Base-by-base conservation (phyloP, 2,888 invertebrate genomes). In the Drosophila stalkeri region DNA sequence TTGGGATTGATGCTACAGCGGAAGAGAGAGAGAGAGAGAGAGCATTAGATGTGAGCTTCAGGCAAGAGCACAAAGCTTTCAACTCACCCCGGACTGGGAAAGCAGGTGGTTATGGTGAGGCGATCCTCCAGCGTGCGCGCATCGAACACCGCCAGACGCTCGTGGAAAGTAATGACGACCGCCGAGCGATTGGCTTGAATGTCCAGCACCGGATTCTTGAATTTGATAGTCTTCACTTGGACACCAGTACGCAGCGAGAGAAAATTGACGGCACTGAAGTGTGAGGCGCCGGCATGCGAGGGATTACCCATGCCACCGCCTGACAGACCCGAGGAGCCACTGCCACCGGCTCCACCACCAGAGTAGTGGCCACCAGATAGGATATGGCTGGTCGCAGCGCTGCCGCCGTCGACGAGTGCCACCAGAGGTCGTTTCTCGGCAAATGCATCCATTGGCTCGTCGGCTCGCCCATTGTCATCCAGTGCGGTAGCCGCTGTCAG, bases 91-190 rank as follows among this genome's bases (percentile, higher is more conserved):
- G 97, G 97, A 92, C 97, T 96, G 37, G 97, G 96, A 93, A 96
- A 97, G 92, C 99, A 98, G 35, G 98, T 97, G 56, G 98, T 98
- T 55, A 99, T 95, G 16, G 97, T 96, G 88, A 98, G 94, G 46
- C 96, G 94, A 92, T 98, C 98, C 90, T 98, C 98, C 55, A 99
- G 94, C 0, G 96, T 97, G 77, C 96, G 95, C 3, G 98, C 96
- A 93, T 98, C 98, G 93, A 98, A 98, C 14, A 98, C 96, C 0
- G 98, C 97, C 80, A 99, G 96, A 71, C 97, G 96, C 93, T 98
- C 98, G 56, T 96, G 94, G 93, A 99, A 98, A 0, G 97, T 96
- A 3, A 98, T 96, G 18, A 97, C 97, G 54, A 99, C 95, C 12
- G 97, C 97, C 70, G 97, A 95, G 84, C 96, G 96, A 94, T 98